Evolutionary conservation across 1,140 invertebrate genomes (phyloP).

Genomic region (Trichogramma pretiosum): DNA sequence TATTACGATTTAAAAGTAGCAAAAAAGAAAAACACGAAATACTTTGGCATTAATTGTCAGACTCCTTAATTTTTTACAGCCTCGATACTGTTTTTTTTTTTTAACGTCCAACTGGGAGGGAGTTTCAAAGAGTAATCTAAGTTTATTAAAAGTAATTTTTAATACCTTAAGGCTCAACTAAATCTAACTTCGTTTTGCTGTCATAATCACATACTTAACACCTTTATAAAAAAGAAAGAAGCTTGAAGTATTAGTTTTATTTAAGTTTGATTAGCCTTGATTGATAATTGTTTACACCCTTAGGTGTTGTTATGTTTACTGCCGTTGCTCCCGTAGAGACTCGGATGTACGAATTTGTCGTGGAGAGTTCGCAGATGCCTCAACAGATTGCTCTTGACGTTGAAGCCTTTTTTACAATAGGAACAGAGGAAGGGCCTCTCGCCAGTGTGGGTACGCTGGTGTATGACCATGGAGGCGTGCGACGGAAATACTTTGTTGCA

Average conservation of each 20-base stretch:
- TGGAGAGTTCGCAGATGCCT: slow-evolving; percentile 64
- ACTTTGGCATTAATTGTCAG: slow-evolving; percentile 46
- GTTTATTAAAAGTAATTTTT: too few relatives aligned
- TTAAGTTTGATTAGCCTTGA: too few relatives aligned
- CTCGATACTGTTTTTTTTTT: slow-evolving; percentile 31
- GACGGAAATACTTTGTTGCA: slow-evolving; percentile 69
- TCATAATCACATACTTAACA: too few relatives aligned
- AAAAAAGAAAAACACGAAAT: slow-evolving; percentile 33
- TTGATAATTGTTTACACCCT: too few relatives aligned
- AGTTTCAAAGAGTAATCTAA: too few relatives aligned
- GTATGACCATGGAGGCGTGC: slow-evolving; percentile 67
- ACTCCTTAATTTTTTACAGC: slow-evolving; percentile 36
- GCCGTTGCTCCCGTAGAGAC: slow-evolving; percentile 43
- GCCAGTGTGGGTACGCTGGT: slow-evolving; percentile 61
- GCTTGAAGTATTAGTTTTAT: too few relatives aligned
- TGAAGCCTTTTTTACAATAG: slow-evolving; percentile 67
- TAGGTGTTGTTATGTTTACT: too few relatives aligned
- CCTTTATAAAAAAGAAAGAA: too few relatives aligned
- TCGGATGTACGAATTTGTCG: slow-evolving; percentile 55
- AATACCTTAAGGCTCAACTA: too few relatives aligned
- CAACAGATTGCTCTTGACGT: slow-evolving; percentile 66
- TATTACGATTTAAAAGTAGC: slow-evolving; percentile 24
- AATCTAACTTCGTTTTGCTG: too few relatives aligned
- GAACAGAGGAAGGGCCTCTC: slow-evolving; percentile 64
- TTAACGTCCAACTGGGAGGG: too few relatives aligned